These are phyloP conservation scores for Lutjanus argentimaculatus DNA, from an alignment of 2,797 vertebrate genomes.

Conservation along the genomic window DNA sequence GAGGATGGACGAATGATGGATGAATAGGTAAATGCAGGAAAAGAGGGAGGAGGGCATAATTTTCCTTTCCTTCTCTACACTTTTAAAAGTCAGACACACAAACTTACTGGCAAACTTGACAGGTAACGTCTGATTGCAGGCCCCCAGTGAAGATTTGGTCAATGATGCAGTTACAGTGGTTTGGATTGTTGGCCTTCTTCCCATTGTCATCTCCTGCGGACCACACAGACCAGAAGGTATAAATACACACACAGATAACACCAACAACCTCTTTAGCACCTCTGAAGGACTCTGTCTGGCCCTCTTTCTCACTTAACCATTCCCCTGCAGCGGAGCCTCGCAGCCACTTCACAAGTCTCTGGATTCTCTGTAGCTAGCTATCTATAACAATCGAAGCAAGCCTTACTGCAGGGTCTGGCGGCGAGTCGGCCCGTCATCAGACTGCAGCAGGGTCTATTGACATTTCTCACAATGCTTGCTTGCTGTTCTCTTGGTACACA, in stretches of 20 bases:
- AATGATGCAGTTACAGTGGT: slow-evolving; percentile 99
- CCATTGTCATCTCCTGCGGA: slow-evolving; percentile 94
- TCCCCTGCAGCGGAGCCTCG: slow-evolving; percentile 44
- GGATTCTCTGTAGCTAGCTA: slow-evolving; percentile 41
- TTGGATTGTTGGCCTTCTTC: slow-evolving; percentile 98
- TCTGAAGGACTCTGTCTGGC: slow-evolving; percentile 50
- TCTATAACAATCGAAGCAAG: slow-evolving; percentile 29
- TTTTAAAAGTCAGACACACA: neutral
- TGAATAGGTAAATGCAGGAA: slow-evolving; percentile 16
- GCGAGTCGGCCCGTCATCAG: slow-evolving; percentile 54
- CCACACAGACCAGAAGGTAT: slow-evolving; percentile 42
- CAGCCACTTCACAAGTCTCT: slow-evolving; percentile 49
- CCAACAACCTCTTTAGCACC: slow-evolving; percentile 51
- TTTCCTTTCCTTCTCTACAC: neutral
- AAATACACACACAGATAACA: slow-evolving; percentile 52
- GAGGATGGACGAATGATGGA: slow-evolving; percentile 18
- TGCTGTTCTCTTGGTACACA: slow-evolving; percentile 52
- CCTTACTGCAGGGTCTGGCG: slow-evolving; percentile 47
- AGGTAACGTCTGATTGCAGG: slow-evolving; percentile 97
- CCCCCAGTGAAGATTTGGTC: slow-evolving; percentile 99
- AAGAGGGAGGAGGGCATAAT: neutral
- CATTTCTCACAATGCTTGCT: slow-evolving; percentile 68
- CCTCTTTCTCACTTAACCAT: slow-evolving; percentile 45
- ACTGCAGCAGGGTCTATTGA: slow-evolving; percentile 69
- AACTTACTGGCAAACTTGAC: slow-evolving; percentile 98